Evolutionary conservation across 2,888 invertebrate genomes (phyloP).

Genomic region (Pachycephus smyrnensis): DNA sequence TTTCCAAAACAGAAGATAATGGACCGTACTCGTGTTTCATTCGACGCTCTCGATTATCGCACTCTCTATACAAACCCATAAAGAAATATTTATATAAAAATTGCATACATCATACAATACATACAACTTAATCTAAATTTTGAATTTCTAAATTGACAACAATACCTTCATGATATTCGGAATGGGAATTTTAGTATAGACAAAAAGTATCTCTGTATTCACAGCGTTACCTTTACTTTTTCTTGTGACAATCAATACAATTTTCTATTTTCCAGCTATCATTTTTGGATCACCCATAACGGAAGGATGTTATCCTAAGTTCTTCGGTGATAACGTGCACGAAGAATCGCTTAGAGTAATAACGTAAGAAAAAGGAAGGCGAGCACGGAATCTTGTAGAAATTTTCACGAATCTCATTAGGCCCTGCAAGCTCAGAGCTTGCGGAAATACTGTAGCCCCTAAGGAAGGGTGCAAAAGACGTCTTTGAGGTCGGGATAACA

Average conservation of each 20-base stretch:
- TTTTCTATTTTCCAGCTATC: not conserved
- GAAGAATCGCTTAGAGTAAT: not conserved
- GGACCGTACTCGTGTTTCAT: too few species aligned
- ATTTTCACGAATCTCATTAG: not conserved
- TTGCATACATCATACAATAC: too few species aligned
- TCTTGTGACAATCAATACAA: not conserved
- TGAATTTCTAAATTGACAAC: too few species aligned
- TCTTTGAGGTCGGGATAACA: not conserved
- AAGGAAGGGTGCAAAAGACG: not conserved
- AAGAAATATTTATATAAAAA: too few species aligned
- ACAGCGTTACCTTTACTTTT: not conserved
- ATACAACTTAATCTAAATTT: too few species aligned
- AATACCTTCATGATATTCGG: too few species aligned
- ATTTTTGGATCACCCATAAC: not conserved
- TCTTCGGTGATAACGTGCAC: not conserved
- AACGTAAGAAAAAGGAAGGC: not conserved
- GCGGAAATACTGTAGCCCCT: not conserved
- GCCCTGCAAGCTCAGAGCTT: not conserved
- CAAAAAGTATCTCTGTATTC: too few species aligned
- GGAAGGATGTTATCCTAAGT: not conserved
- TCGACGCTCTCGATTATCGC: too few species aligned
- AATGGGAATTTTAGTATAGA: too few species aligned
- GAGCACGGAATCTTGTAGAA: not conserved
- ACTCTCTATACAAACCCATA: too few species aligned
- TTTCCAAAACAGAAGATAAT: too few species aligned